These are phyloP conservation scores for Sepiola atlantica DNA, from an alignment of 2,888 invertebrate genomes.

Conservation along the genomic window DNA sequence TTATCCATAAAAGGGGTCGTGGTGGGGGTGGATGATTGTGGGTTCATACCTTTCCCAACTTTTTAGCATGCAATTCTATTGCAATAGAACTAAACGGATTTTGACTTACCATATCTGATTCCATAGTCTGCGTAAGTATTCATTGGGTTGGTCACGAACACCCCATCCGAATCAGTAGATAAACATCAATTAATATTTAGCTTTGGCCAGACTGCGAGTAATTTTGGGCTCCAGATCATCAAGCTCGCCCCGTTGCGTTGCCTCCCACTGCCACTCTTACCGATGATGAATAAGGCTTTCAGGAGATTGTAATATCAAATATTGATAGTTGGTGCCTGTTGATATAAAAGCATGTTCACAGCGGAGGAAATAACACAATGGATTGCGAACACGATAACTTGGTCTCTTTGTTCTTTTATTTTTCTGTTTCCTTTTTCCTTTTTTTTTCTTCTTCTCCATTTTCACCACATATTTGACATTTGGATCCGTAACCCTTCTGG, in stretches of 20 bases:
- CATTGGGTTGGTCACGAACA: no score
- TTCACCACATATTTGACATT: background rate
- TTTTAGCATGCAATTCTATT: no score
- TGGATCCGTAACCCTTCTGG: background rate
- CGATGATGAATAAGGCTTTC: background rate
- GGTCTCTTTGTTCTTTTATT: background rate
- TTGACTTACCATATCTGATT: no score
- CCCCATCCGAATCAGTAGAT: background rate
- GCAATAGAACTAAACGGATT: no score
- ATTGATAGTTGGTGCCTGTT: background rate
- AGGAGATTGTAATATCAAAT: slow-evolving; percentile 20
- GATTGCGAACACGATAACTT: background rate
- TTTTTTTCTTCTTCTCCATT: background rate
- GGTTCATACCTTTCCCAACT: no score
- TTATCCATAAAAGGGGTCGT: no score
- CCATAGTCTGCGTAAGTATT: no score
- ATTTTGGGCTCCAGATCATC: background rate
- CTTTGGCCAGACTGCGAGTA: background rate
- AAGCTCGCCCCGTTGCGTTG: background rate
- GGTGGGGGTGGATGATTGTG: no score
- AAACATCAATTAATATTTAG: background rate
- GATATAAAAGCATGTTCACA: background rate
- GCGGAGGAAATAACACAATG: background rate
- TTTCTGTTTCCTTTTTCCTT: no score
- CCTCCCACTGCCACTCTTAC: background rate